Conservation (phyloP, 2,113 vertebrate species). For the Oreochromis spilurus region DNA sequence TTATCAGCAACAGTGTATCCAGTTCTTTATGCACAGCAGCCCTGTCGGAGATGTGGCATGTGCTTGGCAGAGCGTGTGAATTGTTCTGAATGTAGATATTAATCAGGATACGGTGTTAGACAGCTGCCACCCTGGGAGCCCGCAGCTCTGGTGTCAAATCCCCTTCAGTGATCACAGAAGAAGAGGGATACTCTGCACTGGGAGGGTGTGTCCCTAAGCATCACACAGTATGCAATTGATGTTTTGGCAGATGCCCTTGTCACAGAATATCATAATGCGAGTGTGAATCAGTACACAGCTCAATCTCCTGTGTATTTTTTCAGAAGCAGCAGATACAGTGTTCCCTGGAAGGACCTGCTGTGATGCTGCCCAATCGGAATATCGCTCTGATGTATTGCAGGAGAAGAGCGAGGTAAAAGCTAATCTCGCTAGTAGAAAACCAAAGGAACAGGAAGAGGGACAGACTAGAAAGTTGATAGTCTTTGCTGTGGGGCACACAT, state of each 20-base stretch:
- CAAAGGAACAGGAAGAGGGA: conserved; percentile 34
- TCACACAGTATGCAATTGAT: conserved; percentile 38
- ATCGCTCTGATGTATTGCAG: neutral
- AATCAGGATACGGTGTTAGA: conserved; percentile 68
- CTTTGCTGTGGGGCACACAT: conserved; percentile 52
- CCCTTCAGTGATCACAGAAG: conserved; percentile 48
- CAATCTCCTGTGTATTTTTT: conserved; percentile 34
- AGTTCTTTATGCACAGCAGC: conserved; percentile 20
- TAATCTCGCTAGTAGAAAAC: neutral
- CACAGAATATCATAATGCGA: conserved; percentile 43
- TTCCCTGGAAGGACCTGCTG: conserved; percentile 21
- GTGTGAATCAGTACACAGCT: conserved; percentile 16
- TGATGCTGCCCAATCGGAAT: conserved; percentile 18
- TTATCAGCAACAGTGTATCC: conserved; percentile 39
- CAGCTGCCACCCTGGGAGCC: conserved; percentile 59
- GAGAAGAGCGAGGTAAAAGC: neutral
- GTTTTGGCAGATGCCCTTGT: conserved; percentile 69
- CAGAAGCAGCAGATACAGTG: conserved; percentile 26
- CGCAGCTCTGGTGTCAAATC: conserved; percentile 67
- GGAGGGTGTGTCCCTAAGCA: conserved; percentile 42
- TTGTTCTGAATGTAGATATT: conserved; percentile 65
- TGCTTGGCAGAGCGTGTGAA: conserved; percentile 50
- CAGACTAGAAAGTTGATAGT: conserved; percentile 50
- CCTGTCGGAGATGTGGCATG: conserved; percentile 1
- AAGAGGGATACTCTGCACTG: conserved; percentile 52